These are phyloP conservation scores for Pocillopora damicornis DNA, from an alignment of 64 coral and sea anemone genomes.

Conservation along the genomic window DNA sequence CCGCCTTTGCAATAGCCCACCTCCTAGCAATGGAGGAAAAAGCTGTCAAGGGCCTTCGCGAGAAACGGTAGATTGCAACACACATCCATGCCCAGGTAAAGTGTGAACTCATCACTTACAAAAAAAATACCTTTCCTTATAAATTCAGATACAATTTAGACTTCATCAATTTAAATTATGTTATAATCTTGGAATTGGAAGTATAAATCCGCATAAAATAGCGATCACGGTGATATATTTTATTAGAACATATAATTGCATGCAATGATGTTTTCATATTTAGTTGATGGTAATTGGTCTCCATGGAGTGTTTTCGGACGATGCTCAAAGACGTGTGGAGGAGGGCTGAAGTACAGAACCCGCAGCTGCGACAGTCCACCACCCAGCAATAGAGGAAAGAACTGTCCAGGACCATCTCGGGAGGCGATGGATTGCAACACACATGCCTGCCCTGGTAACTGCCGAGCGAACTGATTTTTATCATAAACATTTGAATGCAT, in stretches of 20 bases:
- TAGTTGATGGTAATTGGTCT: constrained; percentile 29
- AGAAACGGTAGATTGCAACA: background rate
- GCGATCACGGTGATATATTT: background rate
- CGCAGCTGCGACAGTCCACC: constrained; percentile 26
- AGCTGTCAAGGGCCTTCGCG: constrained; percentile 5
- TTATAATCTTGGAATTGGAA: no score
- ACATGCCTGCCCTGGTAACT: constrained; percentile 24
- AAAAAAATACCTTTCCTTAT: background rate
- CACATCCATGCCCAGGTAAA: constrained; percentile 2
- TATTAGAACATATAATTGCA: background rate
- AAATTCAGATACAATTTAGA: no score
- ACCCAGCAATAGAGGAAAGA: background rate
- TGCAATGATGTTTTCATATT: background rate
- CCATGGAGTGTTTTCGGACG: background rate
- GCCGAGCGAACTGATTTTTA: background rate
- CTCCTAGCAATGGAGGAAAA: constrained; percentile 38
- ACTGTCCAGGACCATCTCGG: background rate
- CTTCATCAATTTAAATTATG: no score
- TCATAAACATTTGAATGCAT: no score
- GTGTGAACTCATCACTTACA: no score
- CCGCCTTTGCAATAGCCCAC: constrained; percentile 44
- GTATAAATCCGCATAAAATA: no score
- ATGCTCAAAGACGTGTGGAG: constrained; percentile 30
- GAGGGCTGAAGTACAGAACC: constrained; percentile 33
- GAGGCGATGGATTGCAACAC: constrained; percentile 21